Percentiles rank a stretch among this genome's conserved stretches.
Conservation (phyloP, 2,797 vertebrate genomes). For the Tangara arthus region DNA sequence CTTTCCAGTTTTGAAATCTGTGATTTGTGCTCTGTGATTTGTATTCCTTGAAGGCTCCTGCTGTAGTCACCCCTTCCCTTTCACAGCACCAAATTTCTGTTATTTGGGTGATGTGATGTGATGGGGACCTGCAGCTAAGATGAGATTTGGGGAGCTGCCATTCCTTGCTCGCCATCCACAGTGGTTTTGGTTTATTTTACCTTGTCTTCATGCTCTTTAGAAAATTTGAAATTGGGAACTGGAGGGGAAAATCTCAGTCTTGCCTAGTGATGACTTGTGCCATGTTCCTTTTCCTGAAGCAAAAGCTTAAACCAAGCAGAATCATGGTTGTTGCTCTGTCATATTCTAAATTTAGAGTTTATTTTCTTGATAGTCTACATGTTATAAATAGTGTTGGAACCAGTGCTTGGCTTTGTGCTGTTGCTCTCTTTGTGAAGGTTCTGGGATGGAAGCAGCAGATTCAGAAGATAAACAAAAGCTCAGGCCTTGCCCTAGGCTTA, state of each 20-base stretch:
- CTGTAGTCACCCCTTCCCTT: background rate
- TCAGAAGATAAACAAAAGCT: slow-evolving; percentile 3
- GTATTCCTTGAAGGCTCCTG: background rate
- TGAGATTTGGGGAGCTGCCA: background rate
- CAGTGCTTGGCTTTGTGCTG: background rate
- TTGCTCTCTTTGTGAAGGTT: background rate
- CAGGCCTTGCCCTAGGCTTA: background rate
- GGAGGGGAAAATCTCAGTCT: background rate
- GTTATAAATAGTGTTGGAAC: background rate
- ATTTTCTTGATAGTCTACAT: background rate
- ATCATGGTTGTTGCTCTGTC: background rate
- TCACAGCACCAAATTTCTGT: background rate
- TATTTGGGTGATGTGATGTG: background rate
- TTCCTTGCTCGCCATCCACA: background rate
- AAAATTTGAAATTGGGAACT: background rate
- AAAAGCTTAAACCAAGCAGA: background rate
- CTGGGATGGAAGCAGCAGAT: background rate
- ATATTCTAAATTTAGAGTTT: background rate
- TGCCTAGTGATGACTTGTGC: background rate
- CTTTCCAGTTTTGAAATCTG: background rate
- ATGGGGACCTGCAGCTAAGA: background rate
- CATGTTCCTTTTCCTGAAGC: background rate
- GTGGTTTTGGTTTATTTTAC: background rate
- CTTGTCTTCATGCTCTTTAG: background rate
- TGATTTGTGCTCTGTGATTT: background rate